Evolutionary conservation across 2,888 invertebrate species (phyloP), one percentile per base, ranked within the genome.

Genomic region (Cantharis nigra): DNA sequence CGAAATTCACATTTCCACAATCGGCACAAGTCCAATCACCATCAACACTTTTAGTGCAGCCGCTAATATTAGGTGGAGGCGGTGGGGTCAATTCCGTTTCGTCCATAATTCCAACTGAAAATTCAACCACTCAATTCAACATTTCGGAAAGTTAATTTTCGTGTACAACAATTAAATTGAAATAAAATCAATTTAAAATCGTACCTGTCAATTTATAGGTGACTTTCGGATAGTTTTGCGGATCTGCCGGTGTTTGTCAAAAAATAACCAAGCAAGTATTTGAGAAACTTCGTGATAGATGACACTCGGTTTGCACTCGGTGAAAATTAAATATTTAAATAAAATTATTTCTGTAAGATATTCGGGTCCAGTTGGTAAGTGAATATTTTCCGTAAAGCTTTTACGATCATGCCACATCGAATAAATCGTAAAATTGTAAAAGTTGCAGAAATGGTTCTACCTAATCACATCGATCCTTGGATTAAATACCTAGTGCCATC

Each of bases 1-100:
- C 96, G 91, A 98, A 98, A 90, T 98, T 98, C 74, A 98, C 92
- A 91, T 98, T 98, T 82, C 94, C 96, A 91, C 98, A 98, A 86
- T 93, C 93, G 77, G 89, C 89, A 85, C 93, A 93, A 83, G 92
- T 91, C 93, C 93, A 93, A 85, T 93, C 93, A 11, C 90, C 93
- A 85, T 89, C 89, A 71, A 79, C 78, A 18, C 71, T 79, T 69
- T 78, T 79, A n/a, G 83, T 78, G 5, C 83, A 79, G n/a, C 79
- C 82, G 77, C 84, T 84, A 72, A 85, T 82, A 71, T 83, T 83
- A 16, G 87, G 86, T 4, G 86, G 85, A 69, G 87, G 86, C 72
- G 88, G 86, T 71, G 87, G 84, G 16, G 85, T 83, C 79, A 86
- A 79, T 74, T 87, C 86, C 18, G 86, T 84, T 80, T 87, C 86